Percentiles rank a stretch among this genome's conserved stretches.
Conservation (phyloP, 2,797 vertebrate genomes). For the Emydoidea blandingii region DNA sequence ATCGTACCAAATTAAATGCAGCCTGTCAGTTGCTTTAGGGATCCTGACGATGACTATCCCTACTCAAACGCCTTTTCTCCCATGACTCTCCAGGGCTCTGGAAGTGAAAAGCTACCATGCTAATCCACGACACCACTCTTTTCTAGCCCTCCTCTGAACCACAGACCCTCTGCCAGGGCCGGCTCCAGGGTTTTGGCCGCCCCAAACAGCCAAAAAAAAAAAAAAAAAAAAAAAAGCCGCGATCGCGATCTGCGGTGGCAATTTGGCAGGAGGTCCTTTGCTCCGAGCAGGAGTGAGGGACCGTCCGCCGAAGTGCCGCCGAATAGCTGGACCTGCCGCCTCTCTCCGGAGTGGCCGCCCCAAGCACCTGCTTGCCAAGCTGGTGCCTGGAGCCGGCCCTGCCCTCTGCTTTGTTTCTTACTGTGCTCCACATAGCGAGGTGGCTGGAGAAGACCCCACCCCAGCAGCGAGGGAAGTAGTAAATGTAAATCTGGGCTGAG, state of each 20-base stretch:
- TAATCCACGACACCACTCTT: not conserved
- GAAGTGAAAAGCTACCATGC: not conserved
- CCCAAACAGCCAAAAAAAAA: too few relatives aligned
- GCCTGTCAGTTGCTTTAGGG: not conserved
- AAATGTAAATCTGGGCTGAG: not conserved
- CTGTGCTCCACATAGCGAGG: not conserved
- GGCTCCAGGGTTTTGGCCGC: too few relatives aligned
- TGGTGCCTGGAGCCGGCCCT: too few relatives aligned
- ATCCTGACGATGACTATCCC: not conserved
- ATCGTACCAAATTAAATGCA: not conserved
- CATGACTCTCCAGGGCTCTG: not conserved
- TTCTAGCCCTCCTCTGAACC: not conserved
- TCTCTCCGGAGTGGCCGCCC: too few relatives aligned
- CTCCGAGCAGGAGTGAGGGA: too few relatives aligned
- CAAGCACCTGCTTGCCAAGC: too few relatives aligned
- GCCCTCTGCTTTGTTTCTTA: not conserved
- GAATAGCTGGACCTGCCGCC: too few relatives aligned
- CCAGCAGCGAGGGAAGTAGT: not conserved
- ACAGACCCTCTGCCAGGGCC: too few relatives aligned
- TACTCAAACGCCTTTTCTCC: not conserved
- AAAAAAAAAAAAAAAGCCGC: too few relatives aligned
- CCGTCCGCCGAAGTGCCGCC: too few relatives aligned
- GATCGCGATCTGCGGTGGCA: too few relatives aligned
- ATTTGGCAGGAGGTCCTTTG: too few relatives aligned
- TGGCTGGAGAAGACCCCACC: not conserved